A percentile compares a stretch with the other conserved stretches of the same genome.
Evolutionary conservation across 1,140 invertebrate species (phyloP).

Genomic region (Ctenoplectra terminalis): DNA sequence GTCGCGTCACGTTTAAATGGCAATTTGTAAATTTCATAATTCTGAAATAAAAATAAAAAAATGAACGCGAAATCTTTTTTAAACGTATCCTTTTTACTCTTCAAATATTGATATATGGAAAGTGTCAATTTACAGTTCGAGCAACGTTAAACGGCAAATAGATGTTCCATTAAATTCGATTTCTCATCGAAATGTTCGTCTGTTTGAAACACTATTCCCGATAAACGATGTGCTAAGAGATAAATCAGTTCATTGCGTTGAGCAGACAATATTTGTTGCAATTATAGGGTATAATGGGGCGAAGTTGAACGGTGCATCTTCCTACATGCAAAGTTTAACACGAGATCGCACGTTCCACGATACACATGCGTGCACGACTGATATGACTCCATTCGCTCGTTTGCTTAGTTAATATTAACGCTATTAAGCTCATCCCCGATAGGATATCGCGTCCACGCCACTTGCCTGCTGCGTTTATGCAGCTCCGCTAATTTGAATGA

Average conservation of each 20-base stretch:
- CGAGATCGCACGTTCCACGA: constrained; percentile 7
- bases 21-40: too few species aligned
- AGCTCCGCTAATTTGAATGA: constrained; percentile 56
- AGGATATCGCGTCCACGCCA: constrained; percentile 59
- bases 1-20: neutral
- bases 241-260: constrained; percentile 18
- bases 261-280: constrained; percentile 51
- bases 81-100: too few species aligned
- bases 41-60: too few species aligned
- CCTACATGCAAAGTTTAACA: constrained; percentile 51
- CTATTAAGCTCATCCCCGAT: constrained; percentile 66
- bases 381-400: constrained; percentile 66
- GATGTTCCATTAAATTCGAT: neutral
- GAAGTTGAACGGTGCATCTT: constrained; percentile 48
- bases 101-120: neutral
- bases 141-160: neutral
- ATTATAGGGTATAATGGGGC: constrained; percentile 47
- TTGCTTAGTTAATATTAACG: constrained; percentile 72
- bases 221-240: neutral
- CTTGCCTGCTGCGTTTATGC: constrained; percentile 42
- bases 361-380: constrained; percentile 47
- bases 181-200: neutral
- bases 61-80: too few species aligned
- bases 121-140: neutral
- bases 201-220: neutral